phyloP scores from a whole-genome alignment of 2,797 vertebrate genomes.

The Eptatretus atami region DNA sequence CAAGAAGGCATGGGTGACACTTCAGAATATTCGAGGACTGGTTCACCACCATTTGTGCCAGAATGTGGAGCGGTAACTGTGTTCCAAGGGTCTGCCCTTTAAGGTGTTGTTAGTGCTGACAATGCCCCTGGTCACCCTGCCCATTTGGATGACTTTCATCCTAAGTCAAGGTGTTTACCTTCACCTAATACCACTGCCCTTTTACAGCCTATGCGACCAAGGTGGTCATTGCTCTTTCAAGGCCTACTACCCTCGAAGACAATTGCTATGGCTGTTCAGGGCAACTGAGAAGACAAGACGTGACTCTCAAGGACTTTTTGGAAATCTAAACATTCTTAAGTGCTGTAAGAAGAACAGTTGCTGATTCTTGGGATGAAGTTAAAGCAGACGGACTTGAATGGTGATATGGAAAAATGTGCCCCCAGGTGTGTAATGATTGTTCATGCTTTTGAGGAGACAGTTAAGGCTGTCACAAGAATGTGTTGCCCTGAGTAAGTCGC shows the following conservation, averaged over 20 bases:
- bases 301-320: background rate
- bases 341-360: background rate
- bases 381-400: background rate
- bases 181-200: background rate
- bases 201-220: background rate
- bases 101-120: background rate
- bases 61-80: background rate
- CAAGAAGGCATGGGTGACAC: background rate
- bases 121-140: background rate
- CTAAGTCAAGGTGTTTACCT: background rate
- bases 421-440: background rate
- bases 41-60: background rate
- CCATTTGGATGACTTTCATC: background rate
- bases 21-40: background rate
- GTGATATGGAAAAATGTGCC: background rate
- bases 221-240: background rate
- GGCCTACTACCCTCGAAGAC: background rate
- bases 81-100: background rate
- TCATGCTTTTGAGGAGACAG: background rate
- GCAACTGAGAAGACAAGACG: background rate
- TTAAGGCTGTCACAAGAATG: background rate
- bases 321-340: background rate
- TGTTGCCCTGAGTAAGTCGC: background rate
- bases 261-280: background rate
- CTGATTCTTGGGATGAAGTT: background rate